Evolutionary conservation across 2,797 vertebrate species (phyloP), one percentile per base, ranked within the genome.

Genomic region (Cottoperca gobio): DNA sequence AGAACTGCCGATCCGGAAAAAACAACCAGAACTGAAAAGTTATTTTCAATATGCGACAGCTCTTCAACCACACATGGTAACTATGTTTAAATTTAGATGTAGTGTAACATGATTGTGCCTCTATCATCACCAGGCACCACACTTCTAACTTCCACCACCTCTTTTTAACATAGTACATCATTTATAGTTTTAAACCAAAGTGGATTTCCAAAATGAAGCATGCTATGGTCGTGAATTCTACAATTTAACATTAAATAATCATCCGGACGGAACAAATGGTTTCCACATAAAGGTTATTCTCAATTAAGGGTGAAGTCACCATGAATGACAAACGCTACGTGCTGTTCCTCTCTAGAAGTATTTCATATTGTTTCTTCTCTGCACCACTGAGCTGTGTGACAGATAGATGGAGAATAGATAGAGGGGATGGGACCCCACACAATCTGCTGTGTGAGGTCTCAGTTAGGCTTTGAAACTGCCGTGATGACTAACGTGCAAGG

Each of bases 381-480:
- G 75, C 72, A 73, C 72, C 71, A 33, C 64, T 59, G 67, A 79
- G 78, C 62, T 65, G 60, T 26, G 16, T 65, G 43, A 59, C 42
- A 24, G 54, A 23, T 12, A 39, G 39, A 72, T 33, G 3, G 13
- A 70, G 21, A 54, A 39, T 4, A 55, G 35, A 64, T 14, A 16
- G 39, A 14, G 11, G 2, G 21, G 43, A 53, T 26, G 33, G 17
- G 10, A 46, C 33, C 31, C 10, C 43, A 49, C 49, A 43, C 54
- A 60, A 3, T 61, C 26, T 66, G 62, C 9, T n/a, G 4, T 57
- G 2, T 39, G 12, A 5, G 42, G 2, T 19, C 17, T 42, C 11
- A 10, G 10, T 14, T 24, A 11, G 9, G 17, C 52, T 46, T 26
- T 49, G 26, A 54, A 59, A 11, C 21, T 33, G 39, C 26, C n/a